These are phyloP conservation scores for Galerucella pusilla DNA, from an alignment of 2,888 invertebrate species.

Conservation along the genomic window DNA sequence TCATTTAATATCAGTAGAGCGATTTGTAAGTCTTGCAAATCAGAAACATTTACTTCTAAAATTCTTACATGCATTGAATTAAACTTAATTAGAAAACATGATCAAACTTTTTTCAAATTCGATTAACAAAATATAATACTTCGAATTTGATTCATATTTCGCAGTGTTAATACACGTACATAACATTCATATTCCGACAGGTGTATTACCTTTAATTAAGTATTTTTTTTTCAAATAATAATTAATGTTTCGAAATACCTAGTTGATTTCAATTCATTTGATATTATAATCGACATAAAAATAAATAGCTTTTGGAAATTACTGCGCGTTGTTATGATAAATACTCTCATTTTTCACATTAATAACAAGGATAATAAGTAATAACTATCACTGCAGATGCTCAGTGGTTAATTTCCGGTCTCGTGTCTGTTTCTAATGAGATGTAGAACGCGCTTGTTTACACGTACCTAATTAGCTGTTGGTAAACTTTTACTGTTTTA, in stretches of 20 bases:
- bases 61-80: too few relatives aligned
- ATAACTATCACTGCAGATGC: constrained; percentile 9
- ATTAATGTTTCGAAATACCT: neutral
- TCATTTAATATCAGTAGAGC: too few relatives aligned
- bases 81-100: too few relatives aligned
- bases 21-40: too few relatives aligned
- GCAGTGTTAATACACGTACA: too few relatives aligned
- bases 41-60: too few relatives aligned
- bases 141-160: too few relatives aligned
- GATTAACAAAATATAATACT: too few relatives aligned
- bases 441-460: constrained; percentile 8
- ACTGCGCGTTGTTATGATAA: constrained; percentile 1
- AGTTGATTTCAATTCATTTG: neutral
- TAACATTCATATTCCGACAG: too few relatives aligned
- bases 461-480: constrained; percentile 11
- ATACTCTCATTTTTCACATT: neutral
- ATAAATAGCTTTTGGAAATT: constrained; percentile 7
- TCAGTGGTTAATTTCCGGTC: constrained; percentile 17
- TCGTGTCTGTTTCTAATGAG: constrained; percentile 17
- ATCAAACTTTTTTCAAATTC: too few relatives aligned
- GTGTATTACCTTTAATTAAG: too few relatives aligned
- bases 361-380: constrained; percentile 8
- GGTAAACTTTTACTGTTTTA: neutral
- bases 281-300: neutral
- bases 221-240: too few relatives aligned